Base-by-base conservation (phyloP, 2,797 vertebrate genomes). In the Tokudaia muenninki region DNA sequence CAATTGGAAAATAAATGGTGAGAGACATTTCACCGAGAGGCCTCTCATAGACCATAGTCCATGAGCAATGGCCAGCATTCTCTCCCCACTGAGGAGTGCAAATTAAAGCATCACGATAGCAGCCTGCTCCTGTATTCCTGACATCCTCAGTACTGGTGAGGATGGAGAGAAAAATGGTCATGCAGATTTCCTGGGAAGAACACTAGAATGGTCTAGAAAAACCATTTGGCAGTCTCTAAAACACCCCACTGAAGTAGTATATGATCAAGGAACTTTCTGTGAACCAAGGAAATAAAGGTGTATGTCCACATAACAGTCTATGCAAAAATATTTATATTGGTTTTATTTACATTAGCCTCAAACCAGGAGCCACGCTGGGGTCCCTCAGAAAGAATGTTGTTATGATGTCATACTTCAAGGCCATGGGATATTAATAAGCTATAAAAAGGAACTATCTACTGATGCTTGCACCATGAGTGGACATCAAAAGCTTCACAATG, bases 321-420 rank as follows among this genome's bases (percentile, higher is more conserved):
- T 12, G 13, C 7, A 21, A 67, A 83, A 31, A 34, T 26, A 37
- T 63, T 70, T 22, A 87, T 4, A 44, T 44, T 55, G 52, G 44
- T 50, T 67, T 63, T 44, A 61, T 63, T 63, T 63, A 44, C 16
- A 63, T 19, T 19, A 44, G 59, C 16, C 57, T 44, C 14, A 6
- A 67, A 24, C 47, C 63, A 86, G 44, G 50, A 70, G 47, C 31
- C 31, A 52, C 6, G 3, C 44, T 67, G 31, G 44, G n/a, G 44
- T 67, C 44, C 21, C 50, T 86, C 37, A 83, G 81, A n/a, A 70
- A 52, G 10, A 1, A 13, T 52, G 26, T 14, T 9, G 31, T 63
- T 44, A 34, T n/a, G 78, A 74, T 9, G 5, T 65, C 26, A 19
- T 74, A 6, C 0, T 0, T 59, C 1, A 0, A 11, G 29, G 6